phyloP scores from a whole-genome alignment of 2,113 vertebrate species.

The Alces alces region DNA sequence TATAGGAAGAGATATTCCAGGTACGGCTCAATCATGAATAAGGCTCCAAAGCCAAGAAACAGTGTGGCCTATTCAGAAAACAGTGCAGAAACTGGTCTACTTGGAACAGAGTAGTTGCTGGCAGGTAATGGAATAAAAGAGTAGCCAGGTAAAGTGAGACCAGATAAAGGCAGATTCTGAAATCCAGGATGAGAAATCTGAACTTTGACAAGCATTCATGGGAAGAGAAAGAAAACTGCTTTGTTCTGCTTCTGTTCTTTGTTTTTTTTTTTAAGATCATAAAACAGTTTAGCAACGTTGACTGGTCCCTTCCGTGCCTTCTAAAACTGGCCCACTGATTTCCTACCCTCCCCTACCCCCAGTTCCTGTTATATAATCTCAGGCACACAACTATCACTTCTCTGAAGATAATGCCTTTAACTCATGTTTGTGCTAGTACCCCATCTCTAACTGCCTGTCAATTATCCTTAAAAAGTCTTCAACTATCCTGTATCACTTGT shows the following conservation, averaged over 20 bases:
- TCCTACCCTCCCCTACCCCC: not conserved
- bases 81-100: slow-evolving; percentile 8
- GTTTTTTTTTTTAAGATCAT: not conserved
- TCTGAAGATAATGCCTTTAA: not conserved
- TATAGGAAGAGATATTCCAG: not conserved
- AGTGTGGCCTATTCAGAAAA: not conserved
- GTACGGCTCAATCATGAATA: not conserved
- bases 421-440: not conserved
- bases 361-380: not conserved
- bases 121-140: slow-evolving; percentile 38
- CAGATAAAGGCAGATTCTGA: slow-evolving; percentile 34
- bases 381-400: not conserved
- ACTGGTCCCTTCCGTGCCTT: not conserved
- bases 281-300: not conserved
- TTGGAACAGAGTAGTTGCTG: slow-evolving; percentile 39
- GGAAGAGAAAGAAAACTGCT: slow-evolving; percentile 29
- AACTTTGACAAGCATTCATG: slow-evolving; percentile 47
- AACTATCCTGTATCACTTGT: not conserved
- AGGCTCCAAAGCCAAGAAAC: not conserved
- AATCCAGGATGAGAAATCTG: slow-evolving; percentile 56
- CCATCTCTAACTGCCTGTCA: not conserved
- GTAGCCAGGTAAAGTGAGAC: slow-evolving; percentile 53
- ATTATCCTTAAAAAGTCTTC: not conserved
- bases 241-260: not conserved
- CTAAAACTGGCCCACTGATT: slow-evolving; percentile 9